Evolutionary conservation across 2,888 invertebrate species (phyloP).

Genomic region (Lasius fuliginosus): DNA sequence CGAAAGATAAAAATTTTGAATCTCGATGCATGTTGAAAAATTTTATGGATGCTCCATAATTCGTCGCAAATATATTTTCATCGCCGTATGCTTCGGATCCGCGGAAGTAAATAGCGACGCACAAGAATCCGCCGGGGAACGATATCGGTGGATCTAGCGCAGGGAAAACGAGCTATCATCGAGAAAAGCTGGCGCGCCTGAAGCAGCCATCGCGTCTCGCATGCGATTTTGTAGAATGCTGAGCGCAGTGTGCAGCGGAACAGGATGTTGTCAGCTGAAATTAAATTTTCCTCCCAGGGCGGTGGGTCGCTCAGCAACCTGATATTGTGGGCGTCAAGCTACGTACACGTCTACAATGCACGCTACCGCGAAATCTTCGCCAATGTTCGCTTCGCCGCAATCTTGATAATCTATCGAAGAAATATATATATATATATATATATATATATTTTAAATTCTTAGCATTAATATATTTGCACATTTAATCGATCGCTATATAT

Average conservation of each 20-base stretch:
- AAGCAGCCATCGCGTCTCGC: slow-evolving; percentile 67
- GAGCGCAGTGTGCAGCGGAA: slow-evolving; percentile 75
- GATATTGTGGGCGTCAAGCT: slow-evolving; percentile 77
- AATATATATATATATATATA: neutral
- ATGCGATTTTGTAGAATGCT: slow-evolving; percentile 77
- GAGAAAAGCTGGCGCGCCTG: slow-evolving; percentile 64
- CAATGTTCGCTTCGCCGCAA: slow-evolving; percentile 56
- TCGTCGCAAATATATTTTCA: slow-evolving; percentile 32
- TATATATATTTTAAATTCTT: neutral
- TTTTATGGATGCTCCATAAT: neutral
- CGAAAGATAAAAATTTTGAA: neutral
- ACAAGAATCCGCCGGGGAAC: slow-evolving; percentile 49
- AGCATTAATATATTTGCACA: neutral
- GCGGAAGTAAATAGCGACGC: slow-evolving; percentile 46
- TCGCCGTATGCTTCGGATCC: neutral
- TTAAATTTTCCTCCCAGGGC: slow-evolving; percentile 77
- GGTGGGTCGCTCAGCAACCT: slow-evolving; percentile 77
- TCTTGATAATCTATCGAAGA: slow-evolving; percentile 19
- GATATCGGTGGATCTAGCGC: slow-evolving; percentile 56
- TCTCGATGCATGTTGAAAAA: neutral
- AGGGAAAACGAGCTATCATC: slow-evolving; percentile 65
- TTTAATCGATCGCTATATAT: neutral
- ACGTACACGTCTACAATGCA: slow-evolving; percentile 68
- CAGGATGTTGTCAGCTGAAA: slow-evolving; percentile 79
- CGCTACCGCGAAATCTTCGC: slow-evolving; percentile 56